Conservation (phyloP, 2,888 invertebrate species). For the Rhingia campestris region DNA sequence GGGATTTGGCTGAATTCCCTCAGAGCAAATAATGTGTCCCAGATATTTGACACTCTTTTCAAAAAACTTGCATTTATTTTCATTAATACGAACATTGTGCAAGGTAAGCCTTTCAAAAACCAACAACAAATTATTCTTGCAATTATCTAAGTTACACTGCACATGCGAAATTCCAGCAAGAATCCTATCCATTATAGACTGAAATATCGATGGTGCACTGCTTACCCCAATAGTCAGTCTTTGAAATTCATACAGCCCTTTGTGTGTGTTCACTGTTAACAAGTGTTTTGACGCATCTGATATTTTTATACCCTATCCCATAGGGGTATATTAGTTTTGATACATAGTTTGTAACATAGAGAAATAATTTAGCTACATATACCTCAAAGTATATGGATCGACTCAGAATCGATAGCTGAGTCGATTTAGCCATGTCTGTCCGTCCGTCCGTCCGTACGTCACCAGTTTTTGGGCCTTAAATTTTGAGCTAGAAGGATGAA, state of each 20-base stretch:
- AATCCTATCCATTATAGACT: too few relatives aligned
- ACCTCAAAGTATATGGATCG: too few relatives aligned
- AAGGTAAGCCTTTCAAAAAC: conserved; percentile 32
- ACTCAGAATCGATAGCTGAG: too few relatives aligned
- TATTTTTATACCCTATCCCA: conserved; percentile 4
- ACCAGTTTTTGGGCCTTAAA: too few relatives aligned
- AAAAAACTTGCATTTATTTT: conserved; percentile 68
- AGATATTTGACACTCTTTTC: conserved; percentile 48
- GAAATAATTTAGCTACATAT: too few relatives aligned
- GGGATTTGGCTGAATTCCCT: conserved; percentile 51
- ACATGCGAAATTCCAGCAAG: conserved; percentile 4
- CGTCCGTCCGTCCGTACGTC: too few relatives aligned
- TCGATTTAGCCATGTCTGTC: too few relatives aligned
- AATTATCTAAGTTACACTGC: conserved; percentile 58
- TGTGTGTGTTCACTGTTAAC: conserved; percentile 31
- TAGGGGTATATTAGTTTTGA: neutral
- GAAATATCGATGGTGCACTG: too few relatives aligned
- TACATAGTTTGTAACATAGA: too few relatives aligned
- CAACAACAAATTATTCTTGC: conserved; percentile 33
- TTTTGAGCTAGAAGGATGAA: too few relatives aligned
- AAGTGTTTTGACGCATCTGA: conserved; percentile 14
- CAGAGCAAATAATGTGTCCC: conserved; percentile 52
- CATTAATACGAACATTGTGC: conserved; percentile 53
- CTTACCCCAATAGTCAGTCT: conserved; percentile 20
- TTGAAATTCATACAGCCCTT: conserved; percentile 22